Evolutionary conservation across 2,888 invertebrate species (phyloP).

Genomic region (Empis livida): DNA sequence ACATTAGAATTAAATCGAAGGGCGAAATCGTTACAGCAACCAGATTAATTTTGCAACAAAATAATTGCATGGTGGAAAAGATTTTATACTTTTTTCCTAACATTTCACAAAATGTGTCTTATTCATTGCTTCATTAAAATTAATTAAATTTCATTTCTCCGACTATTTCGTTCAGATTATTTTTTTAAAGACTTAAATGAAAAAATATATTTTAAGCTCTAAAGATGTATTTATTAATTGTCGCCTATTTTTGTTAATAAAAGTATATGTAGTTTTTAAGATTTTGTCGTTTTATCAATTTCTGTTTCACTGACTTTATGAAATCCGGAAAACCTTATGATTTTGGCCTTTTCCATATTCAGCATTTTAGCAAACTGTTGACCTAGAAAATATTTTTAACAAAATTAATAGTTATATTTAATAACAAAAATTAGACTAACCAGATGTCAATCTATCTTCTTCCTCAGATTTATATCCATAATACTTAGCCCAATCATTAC

Average conservation of each 20-base stretch:
- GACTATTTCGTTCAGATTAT: no score
- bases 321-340: constrained; percentile 27
- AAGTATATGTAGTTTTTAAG: constrained; percentile 2
- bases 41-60: no score
- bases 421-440: constrained; percentile 31
- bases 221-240: no score
- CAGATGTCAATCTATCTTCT: constrained; percentile 43
- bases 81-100: no score
- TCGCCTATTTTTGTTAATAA: no score
- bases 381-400: constrained; percentile 11
- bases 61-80: no score
- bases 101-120: no score
- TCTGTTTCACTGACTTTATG: constrained; percentile 23
- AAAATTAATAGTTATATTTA: background rate
- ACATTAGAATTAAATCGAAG: background rate
- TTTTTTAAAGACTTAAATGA: no score
- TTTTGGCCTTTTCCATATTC: constrained; percentile 30
- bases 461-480: constrained; percentile 50
- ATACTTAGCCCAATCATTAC: constrained; percentile 52
- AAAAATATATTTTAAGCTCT: no score
- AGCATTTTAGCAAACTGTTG: constrained; percentile 25
- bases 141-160: no score
- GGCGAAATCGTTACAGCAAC: background rate
- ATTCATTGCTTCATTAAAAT: no score
- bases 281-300: constrained; percentile 18